Percentiles rank a stretch among this genome's conserved stretches.
These are phyloP conservation scores for Mesocentrotus franciscanus DNA, from an alignment of 53 echinoderm and acorn worm genomes.

Conservation along the genomic window DNA sequence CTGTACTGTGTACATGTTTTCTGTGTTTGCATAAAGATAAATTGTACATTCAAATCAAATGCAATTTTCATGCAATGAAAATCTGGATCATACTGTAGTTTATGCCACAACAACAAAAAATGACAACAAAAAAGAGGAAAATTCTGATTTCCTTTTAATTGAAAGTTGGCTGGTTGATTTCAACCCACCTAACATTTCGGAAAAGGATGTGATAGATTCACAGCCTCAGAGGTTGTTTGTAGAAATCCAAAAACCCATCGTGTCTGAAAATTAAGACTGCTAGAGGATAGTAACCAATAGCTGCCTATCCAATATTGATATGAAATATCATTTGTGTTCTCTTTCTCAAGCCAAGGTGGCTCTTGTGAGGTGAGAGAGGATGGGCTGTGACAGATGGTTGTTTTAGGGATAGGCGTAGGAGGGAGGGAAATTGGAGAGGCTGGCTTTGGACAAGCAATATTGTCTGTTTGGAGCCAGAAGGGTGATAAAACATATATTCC, in stretches of 20 bases:
- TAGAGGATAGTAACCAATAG: not conserved
- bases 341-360: slow-evolving; percentile 21
- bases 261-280: not conserved
- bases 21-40: too few relatives aligned
- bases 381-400: slow-evolving; percentile 49
- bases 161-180: not conserved
- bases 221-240: not conserved
- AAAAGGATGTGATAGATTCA: not conserved
- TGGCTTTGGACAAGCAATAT: slow-evolving; percentile 15
- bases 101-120: too few relatives aligned
- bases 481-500: too few relatives aligned
- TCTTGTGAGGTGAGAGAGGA: slow-evolving; percentile 31
- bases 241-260: not conserved
- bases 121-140: too few relatives aligned
- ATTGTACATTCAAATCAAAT: too few relatives aligned
- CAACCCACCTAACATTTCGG: not conserved
- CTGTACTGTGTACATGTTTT: too few relatives aligned
- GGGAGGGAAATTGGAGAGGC: slow-evolving; percentile 53
- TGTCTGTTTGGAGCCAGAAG: not conserved
- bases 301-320: slow-evolving; percentile 56
- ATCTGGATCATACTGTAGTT: too few relatives aligned
- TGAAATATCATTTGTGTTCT: slow-evolving; percentile 36
- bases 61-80: too few relatives aligned
- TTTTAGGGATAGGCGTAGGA: slow-evolving; percentile 2
- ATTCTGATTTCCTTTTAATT: not conserved